A percentile compares a stretch with the other conserved stretches of the same genome.
phyloP scores from a whole-genome alignment of 64 coral and sea anemone species.

The Porites australiensis region DNA sequence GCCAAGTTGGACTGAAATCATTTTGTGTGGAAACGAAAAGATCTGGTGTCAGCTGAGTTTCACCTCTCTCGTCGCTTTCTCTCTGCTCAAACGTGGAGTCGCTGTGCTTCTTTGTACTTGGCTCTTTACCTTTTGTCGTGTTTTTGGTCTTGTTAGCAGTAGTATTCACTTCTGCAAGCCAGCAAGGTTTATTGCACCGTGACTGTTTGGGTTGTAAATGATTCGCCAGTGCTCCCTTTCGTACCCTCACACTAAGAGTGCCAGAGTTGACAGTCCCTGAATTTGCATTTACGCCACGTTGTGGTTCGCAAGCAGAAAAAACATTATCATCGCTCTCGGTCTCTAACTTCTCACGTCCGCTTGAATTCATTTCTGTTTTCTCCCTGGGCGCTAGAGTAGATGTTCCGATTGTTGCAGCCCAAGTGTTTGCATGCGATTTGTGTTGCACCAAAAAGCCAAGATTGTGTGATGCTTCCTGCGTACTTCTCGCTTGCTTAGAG shows the following conservation, averaged over 20 bases:
- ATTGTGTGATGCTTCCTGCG: not conserved
- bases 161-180: not conserved
- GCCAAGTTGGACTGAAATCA: not conserved
- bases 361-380: not conserved
- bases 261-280: not conserved
- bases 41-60: not conserved
- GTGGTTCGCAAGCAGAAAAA: not conserved
- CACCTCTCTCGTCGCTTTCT: not conserved
- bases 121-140: not conserved
- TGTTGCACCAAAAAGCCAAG: not conserved
- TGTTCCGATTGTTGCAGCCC: not conserved
- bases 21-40: not conserved
- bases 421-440: not conserved
- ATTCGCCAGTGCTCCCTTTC: not conserved
- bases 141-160: not conserved
- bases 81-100: not conserved
- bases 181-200: not conserved
- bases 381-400: not conserved
- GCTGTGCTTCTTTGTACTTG: not conserved
- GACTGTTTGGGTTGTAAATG: not conserved
- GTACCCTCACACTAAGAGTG: not conserved
- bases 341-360: not conserved
- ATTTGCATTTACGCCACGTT: slow-evolving; percentile 1
- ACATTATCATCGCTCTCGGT: not conserved
- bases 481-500: not conserved